Conservation (phyloP, 2,888 invertebrate species). For the Scaptomyza reducta region DNA sequence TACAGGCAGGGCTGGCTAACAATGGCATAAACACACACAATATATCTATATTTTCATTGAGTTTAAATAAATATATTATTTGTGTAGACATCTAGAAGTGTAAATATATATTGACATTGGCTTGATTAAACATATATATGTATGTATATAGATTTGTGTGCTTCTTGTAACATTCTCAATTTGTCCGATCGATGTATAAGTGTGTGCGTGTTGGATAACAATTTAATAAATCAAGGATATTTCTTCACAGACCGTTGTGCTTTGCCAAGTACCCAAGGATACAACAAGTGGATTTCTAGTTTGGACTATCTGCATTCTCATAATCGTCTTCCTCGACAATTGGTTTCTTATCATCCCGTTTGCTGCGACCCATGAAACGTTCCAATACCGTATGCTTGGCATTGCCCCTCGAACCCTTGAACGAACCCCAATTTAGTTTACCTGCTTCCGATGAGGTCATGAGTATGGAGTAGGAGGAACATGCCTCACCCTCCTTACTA, state of each 20-base stretch:
- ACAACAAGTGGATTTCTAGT: constrained; percentile 23
- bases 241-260: constrained; percentile 51
- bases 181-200: constrained; percentile 5
- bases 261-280: constrained; percentile 26
- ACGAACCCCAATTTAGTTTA: constrained; percentile 87
- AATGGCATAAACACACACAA: constrained; percentile 1
- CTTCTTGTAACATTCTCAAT: constrained; percentile 23
- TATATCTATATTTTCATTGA: constrained; percentile 1
- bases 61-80: not conserved
- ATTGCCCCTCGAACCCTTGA: constrained; percentile 80
- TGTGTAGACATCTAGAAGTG: constrained; percentile 5
- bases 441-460: constrained; percentile 88
- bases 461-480: constrained; percentile 87
- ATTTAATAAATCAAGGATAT: constrained; percentile 18
- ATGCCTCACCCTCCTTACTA: constrained; percentile 89
- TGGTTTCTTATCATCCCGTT: constrained; percentile 79
- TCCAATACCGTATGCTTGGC: constrained; percentile 77
- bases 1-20: constrained; percentile 36
- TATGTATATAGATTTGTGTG: constrained; percentile 30
- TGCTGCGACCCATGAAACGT: constrained; percentile 80
- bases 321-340: constrained; percentile 78
- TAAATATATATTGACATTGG: constrained; percentile 20
- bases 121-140: constrained; percentile 19
- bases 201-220: constrained; percentile 13
- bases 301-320: constrained; percentile 64